Evolutionary conservation across 2,888 invertebrate genomes (phyloP).

Genomic region (Microplitis manilae): DNA sequence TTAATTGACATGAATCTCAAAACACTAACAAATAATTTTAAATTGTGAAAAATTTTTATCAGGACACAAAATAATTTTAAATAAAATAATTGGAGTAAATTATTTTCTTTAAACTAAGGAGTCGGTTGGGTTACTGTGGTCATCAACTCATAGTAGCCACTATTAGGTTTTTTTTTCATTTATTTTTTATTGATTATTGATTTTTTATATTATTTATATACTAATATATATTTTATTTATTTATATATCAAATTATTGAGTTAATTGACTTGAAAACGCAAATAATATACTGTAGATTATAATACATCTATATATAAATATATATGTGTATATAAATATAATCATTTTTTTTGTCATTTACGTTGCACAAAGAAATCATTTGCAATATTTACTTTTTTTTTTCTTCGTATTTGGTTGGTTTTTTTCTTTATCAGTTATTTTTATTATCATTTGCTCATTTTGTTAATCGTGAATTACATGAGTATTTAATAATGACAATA

Average conservation of each 20-base stretch:
- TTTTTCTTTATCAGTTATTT: slow-evolving; percentile 38
- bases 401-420: slow-evolving; percentile 45
- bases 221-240: slow-evolving; percentile 41
- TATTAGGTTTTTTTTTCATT: slow-evolving; percentile 53
- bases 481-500: no score
- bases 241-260: not conserved
- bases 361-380: slow-evolving; percentile 53
- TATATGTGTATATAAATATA: no score
- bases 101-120: slow-evolving; percentile 53
- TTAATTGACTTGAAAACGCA: no score
- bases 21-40: not conserved
- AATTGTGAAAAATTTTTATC: slow-evolving; percentile 34
- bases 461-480: not conserved
- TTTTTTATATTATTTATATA: slow-evolving; percentile 45
- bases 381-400: slow-evolving; percentile 41
- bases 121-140: slow-evolving; percentile 71
- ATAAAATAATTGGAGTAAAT: slow-evolving; percentile 8
- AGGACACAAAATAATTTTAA: not conserved
- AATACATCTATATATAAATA: no score
- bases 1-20: not conserved
- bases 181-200: slow-evolving; percentile 36
- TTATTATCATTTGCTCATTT: slow-evolving; percentile 43
- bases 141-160: slow-evolving; percentile 67
- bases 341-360: slow-evolving; percentile 39
- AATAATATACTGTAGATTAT: no score